These are phyloP conservation scores for Diadumene lineata DNA, from an alignment of 92 coral and sea anemone species.

Conservation along the genomic window DNA sequence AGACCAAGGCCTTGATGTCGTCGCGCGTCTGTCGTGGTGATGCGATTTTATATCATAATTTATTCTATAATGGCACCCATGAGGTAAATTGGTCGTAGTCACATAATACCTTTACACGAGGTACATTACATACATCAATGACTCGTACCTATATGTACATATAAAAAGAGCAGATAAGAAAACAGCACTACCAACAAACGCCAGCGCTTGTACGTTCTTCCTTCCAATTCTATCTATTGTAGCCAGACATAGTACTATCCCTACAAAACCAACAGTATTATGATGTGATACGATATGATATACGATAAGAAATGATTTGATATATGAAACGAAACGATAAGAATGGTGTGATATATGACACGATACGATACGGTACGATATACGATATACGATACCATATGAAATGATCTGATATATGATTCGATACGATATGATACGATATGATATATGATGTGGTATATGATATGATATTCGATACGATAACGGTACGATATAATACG, in stretches of 20 bases:
- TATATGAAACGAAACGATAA: too few relatives aligned
- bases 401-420: too few relatives aligned
- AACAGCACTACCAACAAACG: slow-evolving; percentile 72
- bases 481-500: too few relatives aligned
- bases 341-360: too few relatives aligned
- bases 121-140: not conserved
- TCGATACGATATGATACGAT: too few relatives aligned
- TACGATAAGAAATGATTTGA: not conserved
- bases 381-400: too few relatives aligned
- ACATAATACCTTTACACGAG: not conserved
- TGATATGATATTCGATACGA: too few relatives aligned
- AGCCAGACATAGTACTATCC: slow-evolving; percentile 63
- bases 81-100: not conserved
- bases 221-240: slow-evolving; percentile 91
- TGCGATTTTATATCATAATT: not conserved
- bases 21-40: too few relatives aligned
- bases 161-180: slow-evolving; percentile 78
- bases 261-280: slow-evolving; percentile 21
- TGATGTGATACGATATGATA: not conserved
- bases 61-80: not conserved
- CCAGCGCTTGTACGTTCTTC: slow-evolving; percentile 82
- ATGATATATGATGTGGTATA: too few relatives aligned
- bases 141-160: slow-evolving; percentile 80
- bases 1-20: too few relatives aligned
- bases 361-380: too few relatives aligned